phyloP scores from a whole-genome alignment of 23 tunicate species.

The Diplosoma virens region DNA sequence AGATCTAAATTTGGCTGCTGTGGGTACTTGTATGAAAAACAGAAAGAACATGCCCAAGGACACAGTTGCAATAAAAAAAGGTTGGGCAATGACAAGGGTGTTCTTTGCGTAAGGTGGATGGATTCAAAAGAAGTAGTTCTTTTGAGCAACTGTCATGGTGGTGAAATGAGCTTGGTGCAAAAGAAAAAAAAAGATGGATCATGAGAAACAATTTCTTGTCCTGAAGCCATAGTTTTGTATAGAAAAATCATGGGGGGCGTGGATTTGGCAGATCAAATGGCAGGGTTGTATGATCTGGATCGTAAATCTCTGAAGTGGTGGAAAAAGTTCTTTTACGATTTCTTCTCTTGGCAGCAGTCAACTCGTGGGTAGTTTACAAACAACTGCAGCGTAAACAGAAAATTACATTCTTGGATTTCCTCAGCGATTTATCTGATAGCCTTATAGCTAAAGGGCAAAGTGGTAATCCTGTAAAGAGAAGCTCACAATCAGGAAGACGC shows the following conservation, averaged over 20 bases:
- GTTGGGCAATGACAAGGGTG: conserved; percentile 4
- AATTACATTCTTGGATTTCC: conserved; percentile 2
- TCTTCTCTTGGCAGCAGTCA: conserved; percentile 7
- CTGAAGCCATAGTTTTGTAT: conserved; percentile 18
- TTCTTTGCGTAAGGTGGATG: neutral
- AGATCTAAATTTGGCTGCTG: neutral
- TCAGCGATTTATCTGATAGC: neutral
- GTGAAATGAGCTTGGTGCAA: neutral
- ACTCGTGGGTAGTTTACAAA: conserved; percentile 33
- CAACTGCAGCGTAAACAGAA: neutral
- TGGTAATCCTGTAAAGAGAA: neutral
- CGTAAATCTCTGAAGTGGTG: conserved; percentile 31
- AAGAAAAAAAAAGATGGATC: conserved; percentile 32
- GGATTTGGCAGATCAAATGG: conserved; percentile 32
- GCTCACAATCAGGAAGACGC: neutral
- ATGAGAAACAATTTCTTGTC: conserved; percentile 20
- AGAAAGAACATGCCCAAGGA: conserved; percentile 20
- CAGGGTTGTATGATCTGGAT: conserved; percentile 18
- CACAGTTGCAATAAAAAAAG: neutral
- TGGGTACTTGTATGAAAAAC: conserved; percentile 15
- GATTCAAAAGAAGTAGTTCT: conserved; percentile 29
- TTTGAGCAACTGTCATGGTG: conserved; percentile 13
- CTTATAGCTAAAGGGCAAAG: conserved; percentile 2
- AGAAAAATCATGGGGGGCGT: conserved; percentile 29
- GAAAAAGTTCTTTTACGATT: conserved; percentile 13